Percentiles rank a stretch among this genome's conserved stretches.
phyloP scores from a whole-genome alignment of 1,140 invertebrate species.

The Leptoteleia sp. region DNA sequence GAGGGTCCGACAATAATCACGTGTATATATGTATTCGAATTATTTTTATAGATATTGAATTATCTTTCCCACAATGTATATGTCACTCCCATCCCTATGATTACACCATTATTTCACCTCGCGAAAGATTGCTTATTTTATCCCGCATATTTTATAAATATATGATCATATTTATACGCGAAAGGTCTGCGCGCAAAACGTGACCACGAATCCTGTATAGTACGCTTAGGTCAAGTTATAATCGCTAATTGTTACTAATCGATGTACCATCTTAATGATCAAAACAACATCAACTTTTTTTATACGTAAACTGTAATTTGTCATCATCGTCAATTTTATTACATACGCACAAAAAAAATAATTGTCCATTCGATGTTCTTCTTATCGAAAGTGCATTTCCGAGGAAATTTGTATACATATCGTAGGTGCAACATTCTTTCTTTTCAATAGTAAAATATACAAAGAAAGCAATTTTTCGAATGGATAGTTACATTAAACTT shows the following conservation, averaged over 20 bases:
- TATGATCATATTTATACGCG: conserved; percentile 62
- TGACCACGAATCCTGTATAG: conserved; percentile 62
- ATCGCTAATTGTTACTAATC: conserved; percentile 65
- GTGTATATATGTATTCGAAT: conserved; percentile 61
- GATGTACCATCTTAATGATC: conserved; percentile 35
- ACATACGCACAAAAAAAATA: not conserved
- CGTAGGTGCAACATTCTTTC: not conserved
- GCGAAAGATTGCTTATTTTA: conserved; percentile 66
- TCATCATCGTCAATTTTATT: conserved; percentile 11
- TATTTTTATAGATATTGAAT: conserved; percentile 47
- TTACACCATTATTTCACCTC: conserved; percentile 59
- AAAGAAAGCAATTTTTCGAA: not conserved
- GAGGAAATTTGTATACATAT: not conserved
- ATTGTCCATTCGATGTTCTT: conserved; percentile 25
- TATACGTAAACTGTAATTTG: conserved; percentile 7
- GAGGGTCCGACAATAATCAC: conserved; percentile 11
- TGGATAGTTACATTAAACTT: conserved; percentile 26
- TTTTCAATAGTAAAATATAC: not conserved
- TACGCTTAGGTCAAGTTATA: conserved; percentile 66
- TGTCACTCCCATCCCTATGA: conserved; percentile 57
- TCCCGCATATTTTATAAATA: conserved; percentile 58
- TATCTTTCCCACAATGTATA: conserved; percentile 50
- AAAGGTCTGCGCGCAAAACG: conserved; percentile 47
- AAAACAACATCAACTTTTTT: conserved; percentile 13
- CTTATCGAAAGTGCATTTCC: not conserved